Percentiles rank a stretch among this genome's conserved stretches.
phyloP scores from a whole-genome alignment of 2,113 vertebrate genomes.

The Tragelaphus scriptus region DNA sequence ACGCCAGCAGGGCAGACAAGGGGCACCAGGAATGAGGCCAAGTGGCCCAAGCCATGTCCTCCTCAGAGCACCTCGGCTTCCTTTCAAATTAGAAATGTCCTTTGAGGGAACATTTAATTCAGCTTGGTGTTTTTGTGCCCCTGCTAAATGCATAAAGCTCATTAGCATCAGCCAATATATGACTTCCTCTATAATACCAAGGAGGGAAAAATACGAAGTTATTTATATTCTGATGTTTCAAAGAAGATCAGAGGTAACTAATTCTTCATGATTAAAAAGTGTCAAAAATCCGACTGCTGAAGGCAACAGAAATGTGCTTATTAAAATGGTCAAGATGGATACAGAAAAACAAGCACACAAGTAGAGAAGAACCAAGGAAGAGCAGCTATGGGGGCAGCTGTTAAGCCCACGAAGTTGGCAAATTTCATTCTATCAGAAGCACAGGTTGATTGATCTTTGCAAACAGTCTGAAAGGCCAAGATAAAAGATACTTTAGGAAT shows the following conservation, averaged over 20 bases:
- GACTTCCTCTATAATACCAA: background rate
- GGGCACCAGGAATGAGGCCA: accelerated
- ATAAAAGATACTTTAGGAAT: background rate
- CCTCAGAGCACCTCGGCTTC: background rate
- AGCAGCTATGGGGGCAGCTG: background rate
- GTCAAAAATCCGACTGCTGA: background rate
- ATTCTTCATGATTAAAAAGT: background rate
- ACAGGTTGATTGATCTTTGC: background rate
- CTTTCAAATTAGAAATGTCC: background rate
- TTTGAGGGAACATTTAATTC: background rate
- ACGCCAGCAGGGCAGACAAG: background rate
- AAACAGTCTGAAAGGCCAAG: background rate
- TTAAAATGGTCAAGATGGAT: background rate
- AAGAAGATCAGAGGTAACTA: background rate
- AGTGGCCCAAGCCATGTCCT: background rate
- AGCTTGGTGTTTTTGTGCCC: background rate
- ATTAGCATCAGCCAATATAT: background rate
- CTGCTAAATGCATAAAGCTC: background rate
- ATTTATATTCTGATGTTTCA: background rate
- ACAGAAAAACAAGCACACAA: background rate
- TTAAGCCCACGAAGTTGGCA: background rate
- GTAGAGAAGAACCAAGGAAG: background rate
- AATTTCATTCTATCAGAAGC: background rate
- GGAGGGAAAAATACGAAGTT: background rate
- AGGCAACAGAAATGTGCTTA: background rate